A percentile compares a stretch with the other conserved stretches of the same genome.
Conservation (phyloP, 37 sponge, comb jelly and placozoan species). For the Crambe crambe region DNA sequence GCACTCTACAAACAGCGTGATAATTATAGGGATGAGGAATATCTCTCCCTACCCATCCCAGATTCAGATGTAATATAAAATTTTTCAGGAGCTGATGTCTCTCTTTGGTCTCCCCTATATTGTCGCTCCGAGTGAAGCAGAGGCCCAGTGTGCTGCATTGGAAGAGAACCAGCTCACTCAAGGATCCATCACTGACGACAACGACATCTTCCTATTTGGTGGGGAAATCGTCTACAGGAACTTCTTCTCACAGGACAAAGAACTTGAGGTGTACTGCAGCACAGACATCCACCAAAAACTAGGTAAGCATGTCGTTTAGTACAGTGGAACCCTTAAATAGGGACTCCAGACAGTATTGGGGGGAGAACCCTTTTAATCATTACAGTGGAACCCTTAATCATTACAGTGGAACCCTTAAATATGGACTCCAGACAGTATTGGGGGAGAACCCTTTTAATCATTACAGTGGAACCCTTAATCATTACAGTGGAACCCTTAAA, state of each 20-base stretch:
- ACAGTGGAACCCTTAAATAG: not conserved
- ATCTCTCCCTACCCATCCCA: too few relatives aligned
- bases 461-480: not conserved
- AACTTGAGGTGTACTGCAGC: constrained; percentile 39
- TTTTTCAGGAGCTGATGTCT: constrained; percentile 89
- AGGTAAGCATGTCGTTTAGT: constrained; percentile 54
- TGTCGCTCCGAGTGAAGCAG: constrained; percentile 89
- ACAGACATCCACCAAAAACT: constrained; percentile 47
- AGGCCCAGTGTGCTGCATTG: constrained; percentile 97
- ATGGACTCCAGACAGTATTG: too few relatives aligned
- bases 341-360: not conserved
- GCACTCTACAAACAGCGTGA: too few relatives aligned
- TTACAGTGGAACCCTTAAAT: not conserved
- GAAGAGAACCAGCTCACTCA: constrained; percentile 50
- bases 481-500: not conserved
- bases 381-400: too few relatives aligned
- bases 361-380: not conserved
- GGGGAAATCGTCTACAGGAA: constrained; percentile 80
- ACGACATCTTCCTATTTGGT: constrained; percentile 93
- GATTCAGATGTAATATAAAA: too few relatives aligned
- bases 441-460: not conserved
- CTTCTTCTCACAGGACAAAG: constrained; percentile 81
- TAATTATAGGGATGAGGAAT: too few relatives aligned
- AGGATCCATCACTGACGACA: constrained; percentile 96
- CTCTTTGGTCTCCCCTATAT: constrained; percentile 95